These are phyloP conservation scores for Harpalus rubripes DNA, from an alignment of 2,888 invertebrate species.

Conservation along the genomic window DNA sequence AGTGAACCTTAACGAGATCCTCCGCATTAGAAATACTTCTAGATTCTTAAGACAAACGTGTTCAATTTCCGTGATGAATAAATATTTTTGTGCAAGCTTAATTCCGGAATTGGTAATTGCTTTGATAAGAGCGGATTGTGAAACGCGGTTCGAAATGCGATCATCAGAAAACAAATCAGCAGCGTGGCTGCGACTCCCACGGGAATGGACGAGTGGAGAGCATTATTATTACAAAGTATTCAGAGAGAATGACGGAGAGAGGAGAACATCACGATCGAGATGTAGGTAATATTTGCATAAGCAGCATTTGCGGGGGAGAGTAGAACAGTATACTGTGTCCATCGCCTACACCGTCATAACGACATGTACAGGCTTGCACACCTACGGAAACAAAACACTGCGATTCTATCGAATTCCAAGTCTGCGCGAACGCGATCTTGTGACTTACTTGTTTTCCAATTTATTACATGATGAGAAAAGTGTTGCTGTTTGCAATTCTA, in stretches of 20 bases:
- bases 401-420: conserved; percentile 35
- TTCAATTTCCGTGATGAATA: conserved; percentile 63
- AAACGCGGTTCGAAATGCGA: conserved; percentile 51
- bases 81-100: conserved; percentile 61
- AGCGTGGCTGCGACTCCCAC: conserved; percentile 54
- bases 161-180: conserved; percentile 53
- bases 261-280: conserved; percentile 58
- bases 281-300: conserved; percentile 63
- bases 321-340: neutral
- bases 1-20: conserved; percentile 22
- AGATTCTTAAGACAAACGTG: conserved; percentile 57
- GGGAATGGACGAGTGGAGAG: conserved; percentile 55
- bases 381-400: neutral
- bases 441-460: conserved; percentile 50
- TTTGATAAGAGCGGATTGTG: conserved; percentile 57
- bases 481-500: conserved; percentile 54
- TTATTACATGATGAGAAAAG: conserved; percentile 45
- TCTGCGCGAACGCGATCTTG: neutral
- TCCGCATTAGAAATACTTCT: neutral
- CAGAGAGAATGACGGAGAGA: conserved; percentile 42
- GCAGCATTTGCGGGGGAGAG: conserved; percentile 39
- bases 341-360: conserved; percentile 18
- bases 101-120: conserved; percentile 65
- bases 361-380: conserved; percentile 21
- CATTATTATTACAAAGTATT: conserved; percentile 65